Base-by-base conservation (phyloP, 2,113 vertebrate genomes). In the Collichthys lucidus region DNA sequence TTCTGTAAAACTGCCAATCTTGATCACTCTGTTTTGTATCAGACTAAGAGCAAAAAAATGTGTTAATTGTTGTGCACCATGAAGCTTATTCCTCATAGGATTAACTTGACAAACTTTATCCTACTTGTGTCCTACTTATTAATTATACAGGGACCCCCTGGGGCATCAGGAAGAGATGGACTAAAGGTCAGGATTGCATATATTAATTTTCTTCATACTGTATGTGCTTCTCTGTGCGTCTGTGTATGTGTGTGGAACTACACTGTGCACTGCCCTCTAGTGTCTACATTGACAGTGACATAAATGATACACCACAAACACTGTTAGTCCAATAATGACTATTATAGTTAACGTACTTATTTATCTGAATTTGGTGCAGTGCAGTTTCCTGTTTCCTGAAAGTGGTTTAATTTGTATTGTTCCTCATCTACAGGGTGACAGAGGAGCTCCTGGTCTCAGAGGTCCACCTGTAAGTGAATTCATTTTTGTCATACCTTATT, bases 151-250 rank as follows among this genome's bases (percentile, higher is more conserved):
- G 95, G 95, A 69, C 89, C 91, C 15, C 83, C 93, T 2, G 95
- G 95, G 53, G 94, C 95, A 15, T 71, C 93, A 57, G 95, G 95
- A 80, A 93, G 69, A 86, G 91, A 95, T 44, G 95, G 95, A 78
- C 77, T 84, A n/a, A 96, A 96, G 95, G 95, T 95, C n/a, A 73
- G 22, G 67, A 79, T 63, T 22, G 19, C 26, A 72, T 20, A 50
- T 46, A 8, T 74, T n/a, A 66, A 17, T 74, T 75, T 57, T 57
- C 12, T 40, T 35, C n/a, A 24, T 46, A 19, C 74, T 40, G 26
- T 24, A 56, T 74, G 19, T 52, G 12, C 40, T 52, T 52, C 11
- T n/a, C 6, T 76, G 4, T 59, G 16, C 71, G 20, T 77, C 0
- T 73, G 3, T 74, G n/a, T 82, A 15, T 63, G 12, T 15, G 40